phyloP scores from a whole-genome alignment of 2,797 vertebrate species.

The Sebastes itinus region DNA sequence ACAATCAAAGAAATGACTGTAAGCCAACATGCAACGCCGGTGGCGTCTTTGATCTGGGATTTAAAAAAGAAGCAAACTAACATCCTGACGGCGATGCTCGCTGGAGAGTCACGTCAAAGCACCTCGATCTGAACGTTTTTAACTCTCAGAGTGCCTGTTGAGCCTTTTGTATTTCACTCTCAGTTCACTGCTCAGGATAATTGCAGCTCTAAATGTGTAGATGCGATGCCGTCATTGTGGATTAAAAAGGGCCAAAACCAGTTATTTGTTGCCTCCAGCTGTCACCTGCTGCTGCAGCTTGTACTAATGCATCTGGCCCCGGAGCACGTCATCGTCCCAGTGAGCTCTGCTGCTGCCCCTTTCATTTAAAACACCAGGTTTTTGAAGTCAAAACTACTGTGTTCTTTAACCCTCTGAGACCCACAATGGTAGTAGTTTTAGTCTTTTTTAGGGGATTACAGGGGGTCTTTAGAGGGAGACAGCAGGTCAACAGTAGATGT shows the following conservation, averaged over 20 bases:
- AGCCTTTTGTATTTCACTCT: neutral
- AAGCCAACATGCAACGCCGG: neutral
- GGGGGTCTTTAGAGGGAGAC: too few relatives aligned
- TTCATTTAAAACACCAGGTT: neutral
- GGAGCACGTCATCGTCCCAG: neutral
- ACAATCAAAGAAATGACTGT: slow-evolving; percentile 6
- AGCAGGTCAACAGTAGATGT: too few relatives aligned
- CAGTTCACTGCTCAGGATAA: neutral
- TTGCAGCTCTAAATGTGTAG: slow-evolving; percentile 12
- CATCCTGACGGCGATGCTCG: neutral
- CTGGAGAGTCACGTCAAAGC: neutral
- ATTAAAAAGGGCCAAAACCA: neutral
- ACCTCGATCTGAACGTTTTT: neutral
- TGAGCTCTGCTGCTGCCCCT: neutral
- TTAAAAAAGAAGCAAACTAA: neutral
- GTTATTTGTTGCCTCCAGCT: neutral
- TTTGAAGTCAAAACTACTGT: too few relatives aligned
- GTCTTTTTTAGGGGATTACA: too few relatives aligned
- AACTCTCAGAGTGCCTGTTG: neutral
- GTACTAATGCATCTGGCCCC: neutral
- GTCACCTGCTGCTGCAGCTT: slow-evolving; percentile 34
- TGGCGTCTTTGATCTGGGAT: neutral
- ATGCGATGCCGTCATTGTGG: slow-evolving; percentile 3
- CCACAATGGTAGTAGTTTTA: too few relatives aligned
- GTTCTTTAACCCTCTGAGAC: too few relatives aligned